Base-by-base conservation (phyloP, 2,113 vertebrate genomes). In the Excalfactoria chinensis region DNA sequence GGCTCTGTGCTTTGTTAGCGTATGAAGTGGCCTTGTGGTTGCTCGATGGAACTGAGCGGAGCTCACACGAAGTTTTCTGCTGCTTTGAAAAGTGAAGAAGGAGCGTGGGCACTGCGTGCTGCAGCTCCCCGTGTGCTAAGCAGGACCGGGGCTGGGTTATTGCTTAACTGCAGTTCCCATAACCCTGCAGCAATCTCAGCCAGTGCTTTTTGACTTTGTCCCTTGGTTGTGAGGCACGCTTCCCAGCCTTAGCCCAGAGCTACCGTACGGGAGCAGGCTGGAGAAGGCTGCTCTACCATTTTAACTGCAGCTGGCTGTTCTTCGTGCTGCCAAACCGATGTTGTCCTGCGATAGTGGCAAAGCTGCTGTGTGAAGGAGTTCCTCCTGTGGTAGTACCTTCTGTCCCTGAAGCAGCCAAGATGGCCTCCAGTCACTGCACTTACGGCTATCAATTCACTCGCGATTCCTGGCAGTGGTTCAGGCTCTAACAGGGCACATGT, bases 351-450 rank as follows among this genome's bases (percentile, higher is more conserved):
- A 48, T 90, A 67, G 41, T 22, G 51, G 78, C 30, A 68, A 46
- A 86, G 48, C 82, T 86, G 60, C n/a, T 41, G 2, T 25, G 35
- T n/a, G 58, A 17, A 44, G 73, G 63, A 58, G 55, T 20, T 89
- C 83, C 86, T 90, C 53, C 28, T 1, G 0, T 86, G 64, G 40
- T 63, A 58, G 5, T 73, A 89, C 76, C 89, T 96, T 40, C 76
- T 91, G 90, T 86, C 68, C 34, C 51, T 83, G 37, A 85, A 89
- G 11, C 66, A 85, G 90, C 94, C 94, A 89, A 93, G 56, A 93
- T 94, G 93, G 88, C 93, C 90, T 95, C 95, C 89, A 89, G 68
- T 74, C 75, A 77, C 73, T 95, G 91, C 88, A 49, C 91, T 96
- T 95, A 53, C 78, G 73, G 82, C 64, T 71, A 17, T 93, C 76